Base-by-base conservation (phyloP, 2,888 invertebrate species). In the Dromius quadrimaculatus region DNA sequence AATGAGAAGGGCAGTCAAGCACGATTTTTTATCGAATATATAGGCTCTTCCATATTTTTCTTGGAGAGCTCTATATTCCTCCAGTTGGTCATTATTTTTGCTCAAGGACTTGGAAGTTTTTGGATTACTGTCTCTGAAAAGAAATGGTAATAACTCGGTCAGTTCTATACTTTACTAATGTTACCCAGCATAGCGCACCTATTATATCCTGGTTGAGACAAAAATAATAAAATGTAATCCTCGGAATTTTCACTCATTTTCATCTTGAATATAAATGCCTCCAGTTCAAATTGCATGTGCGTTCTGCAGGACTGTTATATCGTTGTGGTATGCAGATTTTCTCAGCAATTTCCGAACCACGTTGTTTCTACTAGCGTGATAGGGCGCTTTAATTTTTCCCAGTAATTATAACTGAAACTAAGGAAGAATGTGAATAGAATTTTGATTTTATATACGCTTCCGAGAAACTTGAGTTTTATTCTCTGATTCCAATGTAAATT, bases 281-380 rank as follows among this genome's bases (percentile, higher is more conserved):
- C 5, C 50, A 28, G 17, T 28, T 15, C 50, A 23, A 9, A 6
- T 2, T 54, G 23, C 50, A 54, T 54, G 50, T 54, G 50, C 50
- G 50, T 54, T 54, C 28, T 54, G 28, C 50, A 54, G 28, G 28
- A 34, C 17, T 19, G 38, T 59, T 34, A 59, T 54, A 13, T 23
- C 50, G 32, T 54, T 54, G 50, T 54, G 50, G 59, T 59, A 59
- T 59, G 59, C 59, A 38, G 34, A 36, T 59, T 59, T 57, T 57
- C 57, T 57, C 11, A 19, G 47, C 47, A 20, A 47, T 47, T 47
- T 57, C 17, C 50, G 23, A 54, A 34, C 11, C 28, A 17, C 19
- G 20, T 11, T 9, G 34, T 59, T 28, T 59, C 20, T 20, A 17
- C 19, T n/a, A 6, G 23, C 50, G 50, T 54, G 50, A 1, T 54